Percentiles rank a stretch among this genome's conserved stretches.
These are phyloP conservation scores for Chelon auratus DNA, from an alignment of 2,797 vertebrate species.

Conservation along the genomic window DNA sequence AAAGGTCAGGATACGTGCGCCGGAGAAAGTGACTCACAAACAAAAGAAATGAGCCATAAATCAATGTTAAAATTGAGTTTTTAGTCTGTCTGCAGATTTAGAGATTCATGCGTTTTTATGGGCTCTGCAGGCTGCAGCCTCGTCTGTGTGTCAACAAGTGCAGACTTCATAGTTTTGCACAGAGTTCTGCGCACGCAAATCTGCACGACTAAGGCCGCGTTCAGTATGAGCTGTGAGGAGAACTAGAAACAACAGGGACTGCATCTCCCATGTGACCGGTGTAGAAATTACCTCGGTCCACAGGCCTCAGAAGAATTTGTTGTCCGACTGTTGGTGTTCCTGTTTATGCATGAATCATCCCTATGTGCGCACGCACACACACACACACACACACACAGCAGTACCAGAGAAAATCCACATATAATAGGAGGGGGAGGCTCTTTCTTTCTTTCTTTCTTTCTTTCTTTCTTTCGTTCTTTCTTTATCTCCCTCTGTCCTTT, in stretches of 20 bases:
- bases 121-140: not conserved
- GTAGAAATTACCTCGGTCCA: conserved; percentile 60
- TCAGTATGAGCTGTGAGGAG: conserved; percentile 42
- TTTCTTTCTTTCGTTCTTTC: conserved; percentile 47
- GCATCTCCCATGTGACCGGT: conserved; percentile 63
- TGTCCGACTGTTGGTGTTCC: conserved; percentile 67
- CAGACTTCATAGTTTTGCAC: conserved; percentile 47
- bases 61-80: conserved; percentile 28
- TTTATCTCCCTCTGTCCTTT: conserved; percentile 69
- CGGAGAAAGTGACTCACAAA: conserved; percentile 38
- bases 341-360: conserved; percentile 76
- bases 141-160: conserved; percentile 11
- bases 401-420: conserved; percentile 66
- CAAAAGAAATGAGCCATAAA: conserved; percentile 35
- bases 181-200: conserved; percentile 34
- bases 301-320: conserved; percentile 67
- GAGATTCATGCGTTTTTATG: conserved; percentile 33
- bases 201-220: conserved; percentile 42
- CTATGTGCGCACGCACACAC: conserved; percentile 34
- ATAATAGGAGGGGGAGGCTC: conserved; percentile 62
- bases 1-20: conserved; percentile 60
- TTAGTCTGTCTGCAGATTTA: conserved; percentile 9
- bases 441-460: conserved; percentile 44
- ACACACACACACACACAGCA: conserved; percentile 15
- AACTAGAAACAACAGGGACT: conserved; percentile 33